A percentile compares a stretch with the other conserved stretches of the same genome.
Conservation (phyloP, 1,140 invertebrate genomes). For the Lordiphosa clarofinis region DNA sequence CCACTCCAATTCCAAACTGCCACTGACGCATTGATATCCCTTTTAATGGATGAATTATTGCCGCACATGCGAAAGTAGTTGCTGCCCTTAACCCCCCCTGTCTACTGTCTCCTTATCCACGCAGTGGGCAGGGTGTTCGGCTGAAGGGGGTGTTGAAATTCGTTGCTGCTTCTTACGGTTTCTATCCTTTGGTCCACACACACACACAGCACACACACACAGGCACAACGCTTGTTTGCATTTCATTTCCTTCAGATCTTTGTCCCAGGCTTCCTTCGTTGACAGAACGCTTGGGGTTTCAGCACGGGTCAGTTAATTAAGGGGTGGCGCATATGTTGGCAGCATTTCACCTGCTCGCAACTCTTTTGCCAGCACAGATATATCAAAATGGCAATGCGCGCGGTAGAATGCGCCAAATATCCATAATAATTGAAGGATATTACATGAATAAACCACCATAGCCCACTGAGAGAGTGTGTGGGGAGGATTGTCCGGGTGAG, state of each 20-base stretch:
- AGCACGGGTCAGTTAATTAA: constrained; percentile 68
- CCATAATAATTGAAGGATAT: constrained; percentile 79
- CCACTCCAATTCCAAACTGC: constrained; percentile 4
- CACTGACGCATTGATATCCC: constrained; percentile 76
- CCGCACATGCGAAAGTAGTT: constrained; percentile 79
- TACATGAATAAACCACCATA: constrained; percentile 70
- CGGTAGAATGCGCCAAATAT: constrained; percentile 72
- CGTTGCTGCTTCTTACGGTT: constrained; percentile 38
- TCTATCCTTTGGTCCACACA: constrained; percentile 51
- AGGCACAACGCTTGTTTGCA: constrained; percentile 61
- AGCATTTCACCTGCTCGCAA: constrained; percentile 19
- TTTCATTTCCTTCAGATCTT: constrained; percentile 73
- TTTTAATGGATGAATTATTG: constrained; percentile 80
- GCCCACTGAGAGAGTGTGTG: not conserved
- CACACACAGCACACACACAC: constrained; percentile 28
- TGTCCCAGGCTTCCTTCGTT: constrained; percentile 26
- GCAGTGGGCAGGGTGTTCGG: constrained; percentile 5
- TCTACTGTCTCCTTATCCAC: constrained; percentile 7
- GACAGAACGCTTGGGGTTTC: constrained; percentile 47
- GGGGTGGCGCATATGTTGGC: constrained; percentile 32
- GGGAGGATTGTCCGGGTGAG: constrained; percentile 21
- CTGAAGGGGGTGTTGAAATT: constrained; percentile 45
- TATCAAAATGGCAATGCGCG: constrained; percentile 39
- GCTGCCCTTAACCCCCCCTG: constrained; percentile 35
- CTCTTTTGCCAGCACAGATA: constrained; percentile 22